phyloP scores from a whole-genome alignment of 35 echinoderm and acorn worm genomes.

The Acanthaster planci region DNA sequence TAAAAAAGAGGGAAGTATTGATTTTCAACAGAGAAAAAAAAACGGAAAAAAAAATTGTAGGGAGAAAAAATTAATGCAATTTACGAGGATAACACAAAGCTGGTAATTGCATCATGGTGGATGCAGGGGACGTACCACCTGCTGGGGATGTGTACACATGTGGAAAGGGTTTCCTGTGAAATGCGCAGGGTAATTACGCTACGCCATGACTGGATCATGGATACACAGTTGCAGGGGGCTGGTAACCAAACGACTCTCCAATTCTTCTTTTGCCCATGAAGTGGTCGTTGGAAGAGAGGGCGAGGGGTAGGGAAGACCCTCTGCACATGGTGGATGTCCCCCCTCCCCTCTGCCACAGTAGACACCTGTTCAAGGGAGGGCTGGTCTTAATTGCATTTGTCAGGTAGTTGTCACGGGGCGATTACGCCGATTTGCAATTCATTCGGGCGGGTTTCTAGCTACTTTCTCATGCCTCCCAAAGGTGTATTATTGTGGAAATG shows the following conservation, averaged over 20 bases:
- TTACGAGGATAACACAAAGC: slow-evolving; percentile 1
- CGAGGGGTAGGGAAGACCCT: neutral
- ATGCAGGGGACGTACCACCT: neutral
- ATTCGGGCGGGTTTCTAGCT: slow-evolving; percentile 13
- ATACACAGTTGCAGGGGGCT: neutral
- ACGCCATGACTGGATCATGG: too few relatives aligned
- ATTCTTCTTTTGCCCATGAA: too few relatives aligned
- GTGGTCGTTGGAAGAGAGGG: neutral
- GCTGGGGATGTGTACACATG: slow-evolving; percentile 5
- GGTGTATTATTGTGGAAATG: slow-evolving; percentile 12
- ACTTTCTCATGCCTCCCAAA: neutral
- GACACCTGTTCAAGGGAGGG: slow-evolving; percentile 14
- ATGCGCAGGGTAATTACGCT: slow-evolving; percentile 12
- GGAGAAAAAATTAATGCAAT: slow-evolving; percentile 22
- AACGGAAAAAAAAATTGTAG: neutral
- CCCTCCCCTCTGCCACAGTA: neutral
- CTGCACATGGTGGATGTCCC: neutral
- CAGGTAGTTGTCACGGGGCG: neutral
- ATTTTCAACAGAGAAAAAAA: neutral
- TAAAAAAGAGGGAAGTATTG: neutral
- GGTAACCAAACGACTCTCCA: neutral
- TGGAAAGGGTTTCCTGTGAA: slow-evolving; percentile 15
- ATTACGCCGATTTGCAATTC: slow-evolving; percentile 29
- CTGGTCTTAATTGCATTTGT: slow-evolving; percentile 14
- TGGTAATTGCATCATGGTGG: neutral